Base-by-base conservation (phyloP, 2,888 invertebrate species). In the Epsilonema sp. region DNA sequence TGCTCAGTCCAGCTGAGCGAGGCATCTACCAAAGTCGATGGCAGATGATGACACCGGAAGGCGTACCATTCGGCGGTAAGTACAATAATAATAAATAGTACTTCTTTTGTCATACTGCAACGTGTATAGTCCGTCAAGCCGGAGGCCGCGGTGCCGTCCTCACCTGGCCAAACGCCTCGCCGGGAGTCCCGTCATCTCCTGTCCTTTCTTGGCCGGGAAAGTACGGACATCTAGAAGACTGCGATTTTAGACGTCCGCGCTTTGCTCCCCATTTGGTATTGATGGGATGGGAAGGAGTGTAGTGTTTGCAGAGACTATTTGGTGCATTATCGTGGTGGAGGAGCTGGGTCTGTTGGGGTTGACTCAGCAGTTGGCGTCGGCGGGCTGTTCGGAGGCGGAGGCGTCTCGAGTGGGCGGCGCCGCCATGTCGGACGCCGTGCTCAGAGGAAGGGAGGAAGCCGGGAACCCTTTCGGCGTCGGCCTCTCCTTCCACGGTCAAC, bases 11-110 rank as follows among this genome's bases (percentile, higher is more conserved):
- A 8, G 68, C 73, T 16, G 65, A 70, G 48, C 73, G 78, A 37
- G 85, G 84, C 13, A 75, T 76, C 20, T 82, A 80, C 67, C 77
- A 80, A 67, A 82, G 82, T 55, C 80, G 82, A 71, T 92, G 89
- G 79, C 77, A 86, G 61, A 75, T 90, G 73, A 78, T 79, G 60
- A 84, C 85, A 49, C 75, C 82, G 37, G 78, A 78, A 58, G 87
- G 87, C 51, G 76, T 80, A 58, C 83, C 80, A 68, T 87, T 90
- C 74, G 92, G 92, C 67, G 87, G 89, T 86, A 70, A 45, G 49
- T 31, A n/a, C n/a, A n/a, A n/a, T n/a, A n/a, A n/a, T n/a, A n/a
- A 19, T 45, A 24, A 21, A 38, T 24, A 42, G 19, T 22, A 23
- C 25, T 22, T 40, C 21, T 45, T 45, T n/a, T 11, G 19, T n/a